Evolutionary conservation across 2,113 vertebrate species (phyloP), one percentile per base, ranked within the genome.

Genomic region (Hippocampus mohnikei): DNA sequence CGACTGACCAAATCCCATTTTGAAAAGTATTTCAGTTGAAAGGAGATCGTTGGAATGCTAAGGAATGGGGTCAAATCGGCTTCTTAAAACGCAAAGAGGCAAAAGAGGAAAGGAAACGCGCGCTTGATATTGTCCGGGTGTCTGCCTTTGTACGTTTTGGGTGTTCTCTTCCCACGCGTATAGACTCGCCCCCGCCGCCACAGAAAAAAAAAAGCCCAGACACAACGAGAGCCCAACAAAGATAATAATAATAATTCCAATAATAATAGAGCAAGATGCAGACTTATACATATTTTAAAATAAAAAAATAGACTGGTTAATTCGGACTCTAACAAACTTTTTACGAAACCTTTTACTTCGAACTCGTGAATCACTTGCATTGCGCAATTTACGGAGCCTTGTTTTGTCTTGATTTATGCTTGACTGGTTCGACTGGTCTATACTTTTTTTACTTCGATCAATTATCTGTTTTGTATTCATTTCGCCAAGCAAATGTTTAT

Each of bases 121-220:
- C 29, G 11, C 29, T 37, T 21, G 29, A 2, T 61, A 21, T 20
- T 21, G 12, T 61, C 8, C 1, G 59, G 11, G 5, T 7, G 1
- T 37, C 59, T 9, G 16, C 3, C 29, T 20, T 33, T n/a, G 8
- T n/a, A 37, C 20, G 59, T 6, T 53, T 15, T 27, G 40, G 61
- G 66, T 42, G 71, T 84, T 85, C 73, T 81, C 86, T 78, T 40
- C 86, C 86, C 86, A 88, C 87, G 72, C 87, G 33, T 72, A 65
- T 44, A 80, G 67, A 81, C 79, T 53, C 29, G 76, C 72, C 41
- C 69, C 27, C 46, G 20, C 53, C 53, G 58, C 33, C 78, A 67
- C 64, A 64, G 37, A 76, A 68, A 78, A 63, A 48, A 73, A 69
- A 82, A 61, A n/a, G n/a, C 53, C 66, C 64, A 42, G 63, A 29